Evolutionary conservation across 2,797 vertebrate genomes (phyloP).

Genomic region (Manis javanica): DNA sequence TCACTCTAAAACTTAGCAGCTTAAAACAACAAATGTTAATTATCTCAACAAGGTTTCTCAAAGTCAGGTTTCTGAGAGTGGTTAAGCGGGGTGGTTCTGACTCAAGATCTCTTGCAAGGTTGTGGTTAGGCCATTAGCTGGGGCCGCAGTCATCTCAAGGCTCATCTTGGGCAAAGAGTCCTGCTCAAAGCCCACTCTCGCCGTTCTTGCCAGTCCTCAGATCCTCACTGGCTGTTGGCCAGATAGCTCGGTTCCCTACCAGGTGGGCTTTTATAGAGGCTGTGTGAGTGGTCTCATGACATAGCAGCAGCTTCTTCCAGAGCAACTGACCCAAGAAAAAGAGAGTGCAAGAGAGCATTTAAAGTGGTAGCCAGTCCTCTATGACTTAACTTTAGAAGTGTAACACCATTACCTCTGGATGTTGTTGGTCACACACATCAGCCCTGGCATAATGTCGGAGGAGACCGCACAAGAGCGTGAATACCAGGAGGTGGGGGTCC

Average conservation of each 20-base stretch:
- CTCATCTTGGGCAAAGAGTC: background rate
- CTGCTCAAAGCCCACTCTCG: background rate
- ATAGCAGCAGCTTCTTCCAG: background rate
- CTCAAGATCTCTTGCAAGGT: background rate
- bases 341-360: background rate
- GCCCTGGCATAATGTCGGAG: background rate
- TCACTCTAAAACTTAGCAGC: background rate
- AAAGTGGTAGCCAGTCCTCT: background rate
- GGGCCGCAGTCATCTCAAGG: background rate
- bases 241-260: background rate
- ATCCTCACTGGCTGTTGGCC: background rate
- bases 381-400: background rate
- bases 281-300: background rate
- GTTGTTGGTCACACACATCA: background rate
- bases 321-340: background rate
- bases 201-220: background rate
- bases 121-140: background rate
- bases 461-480: background rate
- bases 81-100: background rate
- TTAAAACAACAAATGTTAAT: background rate
- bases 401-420: background rate
- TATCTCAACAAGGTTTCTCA: background rate
- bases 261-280: background rate
- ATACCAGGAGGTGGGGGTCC: background rate
- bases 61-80: background rate